A percentile compares a stretch with the other conserved stretches of the same genome.
Conservation (phyloP, 2,888 invertebrate genomes). For the Lasius fuliginosus region DNA sequence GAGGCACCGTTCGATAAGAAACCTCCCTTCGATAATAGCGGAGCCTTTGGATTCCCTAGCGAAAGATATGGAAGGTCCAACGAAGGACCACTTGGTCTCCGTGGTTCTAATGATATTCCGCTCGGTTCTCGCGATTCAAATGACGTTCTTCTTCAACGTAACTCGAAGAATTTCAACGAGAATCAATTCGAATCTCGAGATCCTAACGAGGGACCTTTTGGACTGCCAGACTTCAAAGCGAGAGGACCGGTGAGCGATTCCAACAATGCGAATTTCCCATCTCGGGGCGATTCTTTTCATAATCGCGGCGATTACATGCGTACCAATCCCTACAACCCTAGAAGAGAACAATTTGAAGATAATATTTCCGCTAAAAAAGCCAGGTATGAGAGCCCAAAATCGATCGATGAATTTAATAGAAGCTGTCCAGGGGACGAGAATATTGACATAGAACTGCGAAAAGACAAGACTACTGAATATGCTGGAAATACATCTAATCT, state of each 20-base stretch:
- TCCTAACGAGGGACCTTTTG: slow-evolving; percentile 40
- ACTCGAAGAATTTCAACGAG: background rate
- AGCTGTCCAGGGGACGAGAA: slow-evolving; percentile 12
- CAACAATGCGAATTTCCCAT: slow-evolving; percentile 57
- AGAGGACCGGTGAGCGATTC: slow-evolving; percentile 50
- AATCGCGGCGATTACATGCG: slow-evolving; percentile 48
- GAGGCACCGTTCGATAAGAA: slow-evolving; percentile 56
- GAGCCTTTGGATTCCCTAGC: slow-evolving; percentile 50
- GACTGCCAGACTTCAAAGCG: slow-evolving; percentile 28
- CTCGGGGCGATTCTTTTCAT: slow-evolving; percentile 30
- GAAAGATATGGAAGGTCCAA: slow-evolving; percentile 57
- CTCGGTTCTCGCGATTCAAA: slow-evolving; percentile 5
- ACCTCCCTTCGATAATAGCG: slow-evolving; percentile 61
- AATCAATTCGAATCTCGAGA: slow-evolving; percentile 41
- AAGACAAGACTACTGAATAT: background rate
- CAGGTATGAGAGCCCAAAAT: slow-evolving; percentile 68
- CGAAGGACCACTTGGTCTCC: slow-evolving; percentile 24
- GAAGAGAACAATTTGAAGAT: slow-evolving; percentile 36
- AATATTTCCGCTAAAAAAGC: slow-evolving; percentile 60
- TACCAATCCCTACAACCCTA: background rate
- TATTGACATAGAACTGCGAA: slow-evolving; percentile 20
- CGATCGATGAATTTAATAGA: slow-evolving; percentile 36
- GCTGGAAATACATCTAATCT: background rate
- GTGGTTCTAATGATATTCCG: slow-evolving; percentile 34
- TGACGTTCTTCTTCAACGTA: slow-evolving; percentile 9